Evolutionary conservation across 92 coral and sea anemone species (phyloP).

Genomic region (Palythoa caribaeorum): DNA sequence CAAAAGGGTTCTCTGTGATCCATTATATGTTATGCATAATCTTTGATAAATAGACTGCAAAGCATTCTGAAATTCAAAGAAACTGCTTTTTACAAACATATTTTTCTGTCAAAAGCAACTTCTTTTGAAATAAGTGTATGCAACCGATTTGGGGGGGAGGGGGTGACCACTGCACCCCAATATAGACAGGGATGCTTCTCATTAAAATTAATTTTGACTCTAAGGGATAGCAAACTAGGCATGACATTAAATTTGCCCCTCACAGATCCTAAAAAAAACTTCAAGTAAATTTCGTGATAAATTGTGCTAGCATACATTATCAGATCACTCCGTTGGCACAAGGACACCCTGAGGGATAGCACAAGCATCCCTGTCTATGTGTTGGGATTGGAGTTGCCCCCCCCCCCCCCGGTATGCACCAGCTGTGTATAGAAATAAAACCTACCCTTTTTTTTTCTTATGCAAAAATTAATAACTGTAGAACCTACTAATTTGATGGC

Average conservation of each 20-base stretch:
- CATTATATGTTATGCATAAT: slow-evolving; percentile 9
- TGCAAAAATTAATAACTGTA: slow-evolving; percentile 5
- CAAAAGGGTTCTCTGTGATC: slow-evolving; percentile 11
- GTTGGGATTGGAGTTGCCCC: slow-evolving; percentile 14
- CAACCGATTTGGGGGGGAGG: slow-evolving; percentile 7
- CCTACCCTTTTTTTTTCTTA: slow-evolving; percentile 3
- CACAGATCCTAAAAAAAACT: slow-evolving; percentile 3
- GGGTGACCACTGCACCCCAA: slow-evolving; percentile 17
- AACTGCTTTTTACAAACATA: slow-evolving; percentile 13
- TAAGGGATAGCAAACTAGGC: slow-evolving; percentile 11
- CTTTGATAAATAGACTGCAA: slow-evolving; percentile 7
- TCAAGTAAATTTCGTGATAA: slow-evolving; percentile 3
- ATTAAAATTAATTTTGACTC: slow-evolving; percentile 8
- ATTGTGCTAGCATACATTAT: slow-evolving; percentile 14
- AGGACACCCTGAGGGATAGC: slow-evolving; percentile 19
- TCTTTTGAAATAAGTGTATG: slow-evolving; percentile 7
- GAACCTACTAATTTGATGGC: slow-evolving; percentile 8
- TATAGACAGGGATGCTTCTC: slow-evolving; percentile 10
- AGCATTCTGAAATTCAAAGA: slow-evolving; percentile 1
- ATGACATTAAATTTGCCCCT: slow-evolving; percentile 15
- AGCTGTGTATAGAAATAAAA: neutral
- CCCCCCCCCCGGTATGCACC: slow-evolving; percentile 9
- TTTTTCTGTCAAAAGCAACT: slow-evolving; percentile 11
- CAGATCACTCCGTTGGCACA: slow-evolving; percentile 18
- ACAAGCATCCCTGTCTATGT: slow-evolving; percentile 6